phyloP scores from a whole-genome alignment of 2,888 invertebrate genomes.

The Noctuana brunneofusca region DNA sequence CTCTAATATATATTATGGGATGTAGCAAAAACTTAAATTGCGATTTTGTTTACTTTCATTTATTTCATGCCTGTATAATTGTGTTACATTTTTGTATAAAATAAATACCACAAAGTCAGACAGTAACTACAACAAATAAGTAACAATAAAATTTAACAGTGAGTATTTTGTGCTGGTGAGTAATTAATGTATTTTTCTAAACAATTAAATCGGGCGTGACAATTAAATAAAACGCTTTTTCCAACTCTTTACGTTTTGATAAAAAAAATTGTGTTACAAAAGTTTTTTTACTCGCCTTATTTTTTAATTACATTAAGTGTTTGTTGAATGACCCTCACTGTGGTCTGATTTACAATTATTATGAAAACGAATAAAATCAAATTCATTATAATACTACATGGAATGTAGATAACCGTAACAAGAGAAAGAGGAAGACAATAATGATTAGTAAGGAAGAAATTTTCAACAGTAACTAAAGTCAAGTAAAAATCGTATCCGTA shows the following conservation, averaged over 20 bases:
- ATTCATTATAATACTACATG: slow-evolving; percentile 24
- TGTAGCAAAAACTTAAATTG: too few species aligned
- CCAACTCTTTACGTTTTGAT: too few species aligned
- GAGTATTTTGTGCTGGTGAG: slow-evolving; percentile 41
- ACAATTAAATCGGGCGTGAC: background rate
- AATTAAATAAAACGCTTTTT: background rate
- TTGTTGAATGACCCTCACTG: background rate
- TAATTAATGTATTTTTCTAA: slow-evolving; percentile 8
- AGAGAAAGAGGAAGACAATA: slow-evolving; percentile 26
- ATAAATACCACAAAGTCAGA: background rate
- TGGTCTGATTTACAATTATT: background rate
- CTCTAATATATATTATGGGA: too few species aligned
- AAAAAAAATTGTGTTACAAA: background rate
- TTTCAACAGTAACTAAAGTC: background rate
- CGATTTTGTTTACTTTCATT: too few species aligned
- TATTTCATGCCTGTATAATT: slow-evolving; percentile 1
- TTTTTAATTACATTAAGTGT: too few species aligned
- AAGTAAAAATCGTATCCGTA: too few species aligned
- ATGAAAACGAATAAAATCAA: slow-evolving; percentile 3
- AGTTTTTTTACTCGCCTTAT: too few species aligned
- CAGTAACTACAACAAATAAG: background rate
- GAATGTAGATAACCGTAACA: slow-evolving; percentile 32
- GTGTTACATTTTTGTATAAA: background rate
- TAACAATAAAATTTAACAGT: slow-evolving; percentile 3
- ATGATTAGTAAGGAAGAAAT: slow-evolving; percentile 19